A percentile compares a stretch with the other conserved stretches of the same genome.
These are phyloP conservation scores for Lepidonotus clava DNA, from an alignment of 2,888 invertebrate genomes.

Conservation along the genomic window DNA sequence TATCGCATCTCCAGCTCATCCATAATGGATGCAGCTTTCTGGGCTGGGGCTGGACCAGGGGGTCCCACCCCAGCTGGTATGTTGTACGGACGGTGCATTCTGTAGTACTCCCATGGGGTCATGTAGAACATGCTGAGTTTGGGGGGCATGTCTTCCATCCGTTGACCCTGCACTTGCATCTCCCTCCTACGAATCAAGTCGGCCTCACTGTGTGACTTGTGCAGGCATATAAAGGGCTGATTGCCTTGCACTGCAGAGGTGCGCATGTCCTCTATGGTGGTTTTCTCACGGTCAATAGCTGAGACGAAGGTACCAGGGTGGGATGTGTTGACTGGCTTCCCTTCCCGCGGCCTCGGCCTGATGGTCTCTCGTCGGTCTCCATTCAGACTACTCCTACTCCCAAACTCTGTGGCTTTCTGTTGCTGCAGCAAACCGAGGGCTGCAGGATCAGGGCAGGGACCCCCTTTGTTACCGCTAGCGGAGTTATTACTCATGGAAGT, in stretches of 20 bases:
- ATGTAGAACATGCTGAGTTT: slow-evolving; percentile 44
- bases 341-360: background rate
- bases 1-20: background rate
- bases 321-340: background rate
- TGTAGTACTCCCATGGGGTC: slow-evolving; percentile 52
- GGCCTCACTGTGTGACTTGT: slow-evolving; percentile 30
- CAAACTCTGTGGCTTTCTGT: background rate
- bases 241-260: background rate
- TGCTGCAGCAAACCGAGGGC: background rate
- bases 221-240: background rate
- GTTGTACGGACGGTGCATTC: background rate
- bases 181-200: background rate
- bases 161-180: slow-evolving; percentile 4
- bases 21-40: background rate
- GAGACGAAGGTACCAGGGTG: slow-evolving; percentile 52
- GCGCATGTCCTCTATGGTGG: slow-evolving; percentile 52
- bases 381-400: background rate
- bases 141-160: slow-evolving; percentile 24
- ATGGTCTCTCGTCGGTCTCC: background rate
- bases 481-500: slow-evolving; percentile 11
- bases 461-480: background rate
- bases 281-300: slow-evolving; percentile 49
- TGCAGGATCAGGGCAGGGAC: background rate
- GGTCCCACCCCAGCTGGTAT: background rate
- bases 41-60: background rate